phyloP scores from a whole-genome alignment of 92 coral and sea anemone species.

The Blastomussa wellsi region DNA sequence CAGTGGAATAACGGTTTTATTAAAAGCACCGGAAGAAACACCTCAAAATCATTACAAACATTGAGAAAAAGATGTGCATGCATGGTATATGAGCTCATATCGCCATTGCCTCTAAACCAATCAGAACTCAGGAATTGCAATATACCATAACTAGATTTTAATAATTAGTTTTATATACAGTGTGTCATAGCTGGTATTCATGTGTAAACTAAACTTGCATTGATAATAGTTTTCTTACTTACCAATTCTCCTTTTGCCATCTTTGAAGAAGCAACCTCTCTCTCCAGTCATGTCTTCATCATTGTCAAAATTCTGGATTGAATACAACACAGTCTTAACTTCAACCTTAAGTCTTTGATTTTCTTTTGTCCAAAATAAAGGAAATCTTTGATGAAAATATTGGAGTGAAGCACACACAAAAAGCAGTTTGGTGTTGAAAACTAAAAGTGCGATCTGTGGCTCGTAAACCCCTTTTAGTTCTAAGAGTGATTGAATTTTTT shows the following conservation, averaged over 20 bases:
- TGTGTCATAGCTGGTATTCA: too few relatives aligned
- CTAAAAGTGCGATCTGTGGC: background rate
- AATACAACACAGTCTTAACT: background rate
- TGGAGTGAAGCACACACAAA: background rate
- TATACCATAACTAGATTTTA: too few relatives aligned
- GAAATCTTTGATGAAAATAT: background rate
- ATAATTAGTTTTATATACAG: too few relatives aligned
- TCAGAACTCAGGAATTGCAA: too few relatives aligned
- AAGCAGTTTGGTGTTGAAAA: background rate
- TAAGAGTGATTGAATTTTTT: too few relatives aligned
- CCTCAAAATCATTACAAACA: too few relatives aligned
- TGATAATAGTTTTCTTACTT: background rate
- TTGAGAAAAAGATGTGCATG: too few relatives aligned
- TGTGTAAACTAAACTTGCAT: too few relatives aligned
- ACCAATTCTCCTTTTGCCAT: slow-evolving; percentile 96
- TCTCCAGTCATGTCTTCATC: slow-evolving; percentile 97
- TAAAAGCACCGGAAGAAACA: too few relatives aligned
- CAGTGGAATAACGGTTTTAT: too few relatives aligned
- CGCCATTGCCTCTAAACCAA: too few relatives aligned
- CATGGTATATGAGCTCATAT: too few relatives aligned
- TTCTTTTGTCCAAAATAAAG: background rate
- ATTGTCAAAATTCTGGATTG: slow-evolving; percentile 66
- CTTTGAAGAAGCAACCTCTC: slow-evolving; percentile 95
- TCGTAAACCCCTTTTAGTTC: background rate
- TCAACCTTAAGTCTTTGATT: background rate